Conservation (phyloP, 2,888 invertebrate species). For the Euplexia lucipara region DNA sequence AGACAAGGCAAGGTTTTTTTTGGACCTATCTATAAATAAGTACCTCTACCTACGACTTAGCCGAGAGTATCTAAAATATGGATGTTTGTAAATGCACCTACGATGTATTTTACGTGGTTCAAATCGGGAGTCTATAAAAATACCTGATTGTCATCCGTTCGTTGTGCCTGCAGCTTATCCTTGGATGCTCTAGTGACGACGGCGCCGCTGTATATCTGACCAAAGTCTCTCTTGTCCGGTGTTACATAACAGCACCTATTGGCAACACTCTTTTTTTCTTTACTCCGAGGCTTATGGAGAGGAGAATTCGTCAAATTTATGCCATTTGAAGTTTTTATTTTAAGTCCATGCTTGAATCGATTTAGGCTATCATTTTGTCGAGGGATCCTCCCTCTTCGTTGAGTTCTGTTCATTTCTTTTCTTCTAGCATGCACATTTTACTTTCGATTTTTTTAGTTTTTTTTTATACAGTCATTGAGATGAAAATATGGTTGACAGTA, state of each 20-base stretch:
- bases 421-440: constrained; percentile 16
- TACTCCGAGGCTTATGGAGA: constrained; percentile 49
- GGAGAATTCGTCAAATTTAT: constrained; percentile 65
- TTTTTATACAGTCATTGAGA: constrained; percentile 2
- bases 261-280: constrained; percentile 58
- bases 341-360: constrained; percentile 34
- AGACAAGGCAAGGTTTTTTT: too few relatives aligned
- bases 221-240: constrained; percentile 71
- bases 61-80: too few relatives aligned
- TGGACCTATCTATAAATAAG: too few relatives aligned
- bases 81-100: too few relatives aligned
- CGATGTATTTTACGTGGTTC: too few relatives aligned
- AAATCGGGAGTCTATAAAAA: not conserved
- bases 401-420: constrained; percentile 73
- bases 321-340: constrained; percentile 41
- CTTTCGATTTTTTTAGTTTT: constrained; percentile 8
- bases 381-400: constrained; percentile 61
- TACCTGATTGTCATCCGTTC: constrained; percentile 17
- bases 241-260: constrained; percentile 75
- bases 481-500: too few relatives aligned
- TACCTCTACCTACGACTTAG: too few relatives aligned
- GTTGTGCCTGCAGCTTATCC: not conserved
- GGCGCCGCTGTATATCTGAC: constrained; percentile 54
- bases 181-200: not conserved
- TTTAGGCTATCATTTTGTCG: constrained; percentile 26